phyloP scores from a whole-genome alignment of 2,888 invertebrate genomes.

The Cybosia mesomella region DNA sequence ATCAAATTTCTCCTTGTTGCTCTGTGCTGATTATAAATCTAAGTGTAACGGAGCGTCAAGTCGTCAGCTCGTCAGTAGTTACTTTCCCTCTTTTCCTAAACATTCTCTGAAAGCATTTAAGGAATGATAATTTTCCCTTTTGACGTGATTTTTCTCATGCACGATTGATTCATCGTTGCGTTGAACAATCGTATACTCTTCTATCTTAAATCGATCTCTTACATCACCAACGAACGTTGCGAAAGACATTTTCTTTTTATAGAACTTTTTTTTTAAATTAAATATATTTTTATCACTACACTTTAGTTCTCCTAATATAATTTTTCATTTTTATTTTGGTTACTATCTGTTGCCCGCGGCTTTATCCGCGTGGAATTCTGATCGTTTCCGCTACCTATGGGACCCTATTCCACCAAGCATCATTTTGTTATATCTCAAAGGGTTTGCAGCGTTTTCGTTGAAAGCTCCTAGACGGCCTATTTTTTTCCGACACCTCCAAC shows the following conservation, averaged over 20 bases:
- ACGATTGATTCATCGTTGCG: conserved; percentile 35
- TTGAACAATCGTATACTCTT: conserved; percentile 12
- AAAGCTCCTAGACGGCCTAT: no score
- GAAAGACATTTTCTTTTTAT: conserved; percentile 5
- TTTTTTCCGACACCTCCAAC: no score
- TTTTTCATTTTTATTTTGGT: neutral
- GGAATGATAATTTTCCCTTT: conserved; percentile 56
- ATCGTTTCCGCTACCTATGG: no score
- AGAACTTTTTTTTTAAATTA: conserved; percentile 2
- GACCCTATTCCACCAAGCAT: no score
- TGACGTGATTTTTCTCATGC: conserved; percentile 45
- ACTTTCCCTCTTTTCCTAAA: conserved; percentile 79
- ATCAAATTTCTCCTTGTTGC: conserved; percentile 50
- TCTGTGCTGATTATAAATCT: conserved; percentile 30
- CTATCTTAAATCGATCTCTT: neutral
- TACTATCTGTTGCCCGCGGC: no score
- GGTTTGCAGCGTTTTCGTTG: no score
- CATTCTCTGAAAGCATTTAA: conserved; percentile 58
- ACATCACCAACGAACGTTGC: neutral
- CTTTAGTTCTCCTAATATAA: conserved; percentile 1
- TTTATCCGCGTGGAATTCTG: no score
- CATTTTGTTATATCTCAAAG: no score
- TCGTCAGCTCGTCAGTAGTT: conserved; percentile 42
- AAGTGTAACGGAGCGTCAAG: conserved; percentile 56
- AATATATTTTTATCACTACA: conserved; percentile 8